Conservation (phyloP, 2,797 vertebrate genomes). For the Tangara arthus region DNA sequence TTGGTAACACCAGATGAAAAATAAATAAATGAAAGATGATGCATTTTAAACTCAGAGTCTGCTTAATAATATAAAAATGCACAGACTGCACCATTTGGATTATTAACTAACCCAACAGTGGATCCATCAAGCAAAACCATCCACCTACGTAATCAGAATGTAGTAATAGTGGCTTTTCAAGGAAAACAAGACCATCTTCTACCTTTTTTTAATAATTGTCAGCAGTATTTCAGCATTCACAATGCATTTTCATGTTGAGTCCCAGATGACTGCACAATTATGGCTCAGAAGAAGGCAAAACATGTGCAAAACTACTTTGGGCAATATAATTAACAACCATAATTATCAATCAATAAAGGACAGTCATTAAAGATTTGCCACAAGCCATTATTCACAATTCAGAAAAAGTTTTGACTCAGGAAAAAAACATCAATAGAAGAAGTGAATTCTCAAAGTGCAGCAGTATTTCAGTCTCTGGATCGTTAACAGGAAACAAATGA, state of each 20-base stretch:
- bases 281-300: neutral
- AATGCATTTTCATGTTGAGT: neutral
- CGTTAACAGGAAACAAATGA: neutral
- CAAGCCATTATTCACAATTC: neutral
- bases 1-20: neutral
- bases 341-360: conserved; percentile 21
- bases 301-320: neutral
- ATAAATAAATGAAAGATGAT: neutral
- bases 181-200: neutral
- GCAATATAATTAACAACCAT: neutral
- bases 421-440: neutral
- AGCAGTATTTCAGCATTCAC: conserved; percentile 1
- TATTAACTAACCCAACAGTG: neutral
- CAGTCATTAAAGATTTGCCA: neutral
- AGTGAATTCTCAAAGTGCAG: neutral
- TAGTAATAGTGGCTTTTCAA: neutral
- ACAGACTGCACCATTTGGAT: neutral
- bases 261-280: neutral
- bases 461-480: neutral
- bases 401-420: neutral
- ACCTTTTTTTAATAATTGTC: neutral
- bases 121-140: neutral
- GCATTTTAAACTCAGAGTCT: neutral
- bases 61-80: neutral
- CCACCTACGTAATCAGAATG: neutral